Conservation (phyloP, 2,888 invertebrate species). For the Sphecodes monilicornis region DNA sequence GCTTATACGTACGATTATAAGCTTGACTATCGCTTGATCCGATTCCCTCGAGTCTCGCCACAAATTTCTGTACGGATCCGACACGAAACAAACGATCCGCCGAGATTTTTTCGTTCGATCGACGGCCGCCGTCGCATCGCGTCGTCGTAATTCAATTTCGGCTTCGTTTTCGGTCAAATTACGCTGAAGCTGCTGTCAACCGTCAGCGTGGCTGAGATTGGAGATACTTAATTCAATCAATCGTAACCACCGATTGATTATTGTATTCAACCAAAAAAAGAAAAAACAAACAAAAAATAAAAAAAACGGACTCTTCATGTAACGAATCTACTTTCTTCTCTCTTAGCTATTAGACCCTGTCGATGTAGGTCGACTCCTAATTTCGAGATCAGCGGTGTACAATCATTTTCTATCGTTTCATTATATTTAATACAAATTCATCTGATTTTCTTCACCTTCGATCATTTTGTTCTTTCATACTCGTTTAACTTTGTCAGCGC, state of each 20-base stretch:
- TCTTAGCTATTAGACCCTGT: neutral
- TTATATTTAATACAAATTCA: neutral
- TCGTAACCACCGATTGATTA: constrained; percentile 65
- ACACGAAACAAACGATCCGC: constrained; percentile 12
- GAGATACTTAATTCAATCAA: constrained; percentile 67
- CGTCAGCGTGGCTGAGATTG: constrained; percentile 55
- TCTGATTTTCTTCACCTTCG: no score
- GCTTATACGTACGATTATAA: neutral
- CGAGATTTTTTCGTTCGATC: constrained; percentile 42
- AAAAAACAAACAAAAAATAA: constrained; percentile 61
- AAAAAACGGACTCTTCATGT: constrained; percentile 76
- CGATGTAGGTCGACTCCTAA: neutral
- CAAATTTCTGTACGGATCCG: constrained; percentile 7
- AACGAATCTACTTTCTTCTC: constrained; percentile 36
- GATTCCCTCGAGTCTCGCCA: constrained; percentile 27
- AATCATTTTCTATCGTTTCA: neutral
- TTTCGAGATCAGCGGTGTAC: neutral
- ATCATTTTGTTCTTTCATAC: neutral
- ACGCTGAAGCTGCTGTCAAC: constrained; percentile 44
- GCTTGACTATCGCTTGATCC: neutral
- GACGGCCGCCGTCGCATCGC: constrained; percentile 15
- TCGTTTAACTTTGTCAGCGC: neutral
- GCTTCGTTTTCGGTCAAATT: constrained; percentile 48
- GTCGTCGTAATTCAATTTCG: constrained; percentile 53
- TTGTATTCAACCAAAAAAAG: constrained; percentile 66